Percentiles rank a stretch among this genome's conserved stretches.
phyloP scores from a whole-genome alignment of 2,888 invertebrate species.

The Bellardia bayeri region DNA sequence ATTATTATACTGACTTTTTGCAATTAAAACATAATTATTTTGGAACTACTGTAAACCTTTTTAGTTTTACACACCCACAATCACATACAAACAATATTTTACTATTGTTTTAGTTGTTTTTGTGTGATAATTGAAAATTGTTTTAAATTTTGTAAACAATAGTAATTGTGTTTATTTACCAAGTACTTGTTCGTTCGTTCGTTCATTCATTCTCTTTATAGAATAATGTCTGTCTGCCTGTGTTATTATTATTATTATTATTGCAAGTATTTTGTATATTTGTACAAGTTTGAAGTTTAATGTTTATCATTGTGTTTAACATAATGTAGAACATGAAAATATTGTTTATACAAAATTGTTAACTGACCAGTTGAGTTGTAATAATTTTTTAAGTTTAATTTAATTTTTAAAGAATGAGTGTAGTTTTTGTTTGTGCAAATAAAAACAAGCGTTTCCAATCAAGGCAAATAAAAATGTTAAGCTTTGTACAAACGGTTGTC shows the following conservation, averaged over 20 bases:
- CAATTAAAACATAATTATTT: no score
- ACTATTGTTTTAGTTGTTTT: slow-evolving; percentile 11
- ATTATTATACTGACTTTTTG: no score
- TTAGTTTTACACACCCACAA: background rate
- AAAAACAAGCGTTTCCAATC: no score
- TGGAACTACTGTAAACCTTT: no score
- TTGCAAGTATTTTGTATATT: background rate
- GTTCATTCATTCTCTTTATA: background rate
- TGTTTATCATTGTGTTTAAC: slow-evolving; percentile 32
- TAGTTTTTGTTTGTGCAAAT: no score
- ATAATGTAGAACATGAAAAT: slow-evolving; percentile 33
- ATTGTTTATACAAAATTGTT: slow-evolving; percentile 23
- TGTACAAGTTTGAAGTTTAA: background rate
- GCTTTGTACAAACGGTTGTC: no score
- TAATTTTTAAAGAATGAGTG: no score
- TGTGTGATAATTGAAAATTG: slow-evolving; percentile 45
- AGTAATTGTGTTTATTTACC: slow-evolving; percentile 20
- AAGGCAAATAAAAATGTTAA: no score
- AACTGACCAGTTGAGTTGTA: slow-evolving; percentile 12
- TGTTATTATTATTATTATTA: background rate
- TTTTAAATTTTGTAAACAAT: slow-evolving; percentile 47
- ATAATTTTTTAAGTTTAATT: no score
- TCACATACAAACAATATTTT: background rate
- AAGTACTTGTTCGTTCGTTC: background rate
- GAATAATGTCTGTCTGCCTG: background rate